A percentile compares a stretch with the other conserved stretches of the same genome.
These are phyloP conservation scores for Pentamera pediparva DNA, from an alignment of 53 echinoderm and acorn worm genomes.

Conservation along the genomic window DNA sequence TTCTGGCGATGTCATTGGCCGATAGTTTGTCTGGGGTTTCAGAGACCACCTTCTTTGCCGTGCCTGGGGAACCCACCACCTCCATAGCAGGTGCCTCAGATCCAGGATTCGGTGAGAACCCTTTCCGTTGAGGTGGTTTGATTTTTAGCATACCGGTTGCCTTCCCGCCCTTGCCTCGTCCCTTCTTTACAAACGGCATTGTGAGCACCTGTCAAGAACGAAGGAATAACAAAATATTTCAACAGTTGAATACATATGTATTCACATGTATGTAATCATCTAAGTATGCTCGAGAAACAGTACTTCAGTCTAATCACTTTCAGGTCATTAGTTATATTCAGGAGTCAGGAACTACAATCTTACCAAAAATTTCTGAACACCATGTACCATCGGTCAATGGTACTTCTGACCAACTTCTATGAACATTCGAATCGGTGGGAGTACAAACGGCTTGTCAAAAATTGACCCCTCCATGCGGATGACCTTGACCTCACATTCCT, in stretches of 20 bases:
- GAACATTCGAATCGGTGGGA: too few relatives aligned
- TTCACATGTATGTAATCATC: not conserved
- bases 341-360: too few relatives aligned
- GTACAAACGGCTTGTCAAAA: too few relatives aligned
- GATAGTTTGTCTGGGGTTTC: not conserved
- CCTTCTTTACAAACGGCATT: slow-evolving; percentile 18
- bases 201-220: not conserved
- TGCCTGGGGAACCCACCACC: slow-evolving; percentile 7
- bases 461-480: too few relatives aligned
- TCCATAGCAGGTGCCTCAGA: slow-evolving; percentile 19
- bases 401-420: too few relatives aligned
- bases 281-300: not conserved
- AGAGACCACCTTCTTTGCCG: not conserved
- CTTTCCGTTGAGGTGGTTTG: slow-evolving; percentile 23
- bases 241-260: not conserved
- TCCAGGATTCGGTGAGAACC: slow-evolving; percentile 14
- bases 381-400: too few relatives aligned
- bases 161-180: slow-evolving; percentile 1
- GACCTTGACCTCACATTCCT: too few relatives aligned
- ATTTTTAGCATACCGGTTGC: not conserved
- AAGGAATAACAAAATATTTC: not conserved
- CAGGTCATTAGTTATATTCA: too few relatives aligned
- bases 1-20: not conserved
- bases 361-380: too few relatives aligned
- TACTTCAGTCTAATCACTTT: too few relatives aligned